A percentile compares a stretch with the other conserved stretches of the same genome.
Conservation (phyloP, 1,140 invertebrate species). For the Bombus waltoni region DNA sequence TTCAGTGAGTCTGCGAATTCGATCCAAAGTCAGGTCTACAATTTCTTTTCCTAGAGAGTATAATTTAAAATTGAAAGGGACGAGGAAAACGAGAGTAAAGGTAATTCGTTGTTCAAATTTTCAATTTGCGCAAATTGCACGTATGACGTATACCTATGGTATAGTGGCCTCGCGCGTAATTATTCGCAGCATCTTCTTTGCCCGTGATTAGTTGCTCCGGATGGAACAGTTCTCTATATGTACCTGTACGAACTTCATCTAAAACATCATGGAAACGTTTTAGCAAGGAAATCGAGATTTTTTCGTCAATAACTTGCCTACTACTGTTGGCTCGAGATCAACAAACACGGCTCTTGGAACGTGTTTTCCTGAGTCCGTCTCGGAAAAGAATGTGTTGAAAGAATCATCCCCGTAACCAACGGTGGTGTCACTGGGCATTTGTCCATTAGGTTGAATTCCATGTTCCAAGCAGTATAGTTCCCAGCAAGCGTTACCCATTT, state of each 20-base stretch:
- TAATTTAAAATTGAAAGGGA: neutral
- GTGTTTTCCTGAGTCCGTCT: slow-evolving; percentile 84
- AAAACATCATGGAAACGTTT: neutral
- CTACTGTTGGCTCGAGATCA: slow-evolving; percentile 87
- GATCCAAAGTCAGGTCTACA: slow-evolving; percentile 76
- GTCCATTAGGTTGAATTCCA: slow-evolving; percentile 87
- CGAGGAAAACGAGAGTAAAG: neutral
- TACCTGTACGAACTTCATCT: slow-evolving; percentile 87
- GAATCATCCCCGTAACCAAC: slow-evolving; percentile 83
- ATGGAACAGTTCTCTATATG: slow-evolving; percentile 86
- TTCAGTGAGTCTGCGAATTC: slow-evolving; percentile 78
- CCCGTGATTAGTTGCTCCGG: slow-evolving; percentile 88
- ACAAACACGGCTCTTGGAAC: slow-evolving; percentile 86
- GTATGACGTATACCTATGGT: slow-evolving; percentile 78
- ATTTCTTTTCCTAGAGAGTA: slow-evolving; percentile 84
- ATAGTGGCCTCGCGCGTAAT: slow-evolving; percentile 84
- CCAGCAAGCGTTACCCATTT: slow-evolving; percentile 87
- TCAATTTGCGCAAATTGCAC: neutral
- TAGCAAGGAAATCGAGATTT: neutral
- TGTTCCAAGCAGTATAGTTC: slow-evolving; percentile 89
- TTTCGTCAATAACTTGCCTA: slow-evolving; percentile 70
- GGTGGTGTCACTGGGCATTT: slow-evolving; percentile 77
- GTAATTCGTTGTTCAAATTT: neutral
- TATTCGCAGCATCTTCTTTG: slow-evolving; percentile 85
- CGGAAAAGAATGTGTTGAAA: slow-evolving; percentile 87